These are phyloP conservation scores for Diaphora mendica DNA, from an alignment of 2,888 invertebrate species.

Conservation along the genomic window DNA sequence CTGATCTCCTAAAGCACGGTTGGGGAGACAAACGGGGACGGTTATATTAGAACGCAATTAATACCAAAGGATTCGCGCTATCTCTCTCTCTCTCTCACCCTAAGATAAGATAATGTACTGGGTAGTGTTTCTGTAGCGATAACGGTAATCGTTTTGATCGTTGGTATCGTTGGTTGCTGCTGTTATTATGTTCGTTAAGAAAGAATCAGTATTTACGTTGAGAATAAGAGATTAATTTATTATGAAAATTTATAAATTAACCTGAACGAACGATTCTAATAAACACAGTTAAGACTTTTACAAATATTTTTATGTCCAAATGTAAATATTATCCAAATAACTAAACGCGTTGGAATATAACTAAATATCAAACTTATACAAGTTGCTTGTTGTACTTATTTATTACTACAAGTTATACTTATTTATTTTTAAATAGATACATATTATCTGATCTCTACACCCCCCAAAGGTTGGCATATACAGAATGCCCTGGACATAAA, in stretches of 20 bases:
- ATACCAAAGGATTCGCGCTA: slow-evolving; percentile 56
- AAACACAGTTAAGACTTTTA: too few relatives aligned
- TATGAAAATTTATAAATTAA: not conserved
- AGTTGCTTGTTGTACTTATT: too few relatives aligned
- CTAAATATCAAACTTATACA: not conserved
- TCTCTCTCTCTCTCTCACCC: slow-evolving; percentile 7
- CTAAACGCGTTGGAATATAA: not conserved
- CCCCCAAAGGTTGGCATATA: too few relatives aligned
- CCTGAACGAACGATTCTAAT: too few relatives aligned
- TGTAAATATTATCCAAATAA: not conserved
- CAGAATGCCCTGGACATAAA: too few relatives aligned
- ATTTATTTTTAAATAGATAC: too few relatives aligned
- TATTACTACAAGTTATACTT: too few relatives aligned
- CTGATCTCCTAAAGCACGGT: not conserved
- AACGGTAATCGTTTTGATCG: slow-evolving; percentile 65
- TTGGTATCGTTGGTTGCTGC: slow-evolving; percentile 58
- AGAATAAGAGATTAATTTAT: not conserved
- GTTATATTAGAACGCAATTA: slow-evolving; percentile 72
- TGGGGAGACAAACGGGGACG: slow-evolving; percentile 52
- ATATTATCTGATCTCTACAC: too few relatives aligned
- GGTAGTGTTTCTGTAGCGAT: slow-evolving; percentile 69
- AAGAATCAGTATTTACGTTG: slow-evolving; percentile 17
- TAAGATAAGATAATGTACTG: slow-evolving; percentile 72
- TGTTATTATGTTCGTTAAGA: slow-evolving; percentile 63
- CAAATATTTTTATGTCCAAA: too few relatives aligned